These are phyloP conservation scores for Myoxocephalus aenaeus DNA, from an alignment of 2,797 vertebrate species.

Conservation along the genomic window DNA sequence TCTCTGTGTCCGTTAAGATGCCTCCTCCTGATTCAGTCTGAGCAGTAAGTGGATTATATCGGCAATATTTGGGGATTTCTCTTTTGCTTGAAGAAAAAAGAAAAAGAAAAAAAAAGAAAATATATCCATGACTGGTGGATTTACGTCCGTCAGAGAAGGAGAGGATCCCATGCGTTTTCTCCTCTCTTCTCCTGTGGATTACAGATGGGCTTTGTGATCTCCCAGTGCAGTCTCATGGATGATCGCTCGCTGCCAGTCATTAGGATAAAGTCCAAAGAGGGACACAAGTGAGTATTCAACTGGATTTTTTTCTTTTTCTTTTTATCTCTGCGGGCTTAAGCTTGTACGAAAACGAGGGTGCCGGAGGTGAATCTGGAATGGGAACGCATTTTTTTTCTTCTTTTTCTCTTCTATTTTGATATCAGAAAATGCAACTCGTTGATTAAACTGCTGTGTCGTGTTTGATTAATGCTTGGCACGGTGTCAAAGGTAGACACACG, in stretches of 20 bases:
- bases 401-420: constrained; percentile 28
- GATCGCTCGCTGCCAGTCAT: constrained; percentile 68
- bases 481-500: constrained; percentile 31
- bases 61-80: constrained; percentile 74
- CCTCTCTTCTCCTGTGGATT: constrained; percentile 77
- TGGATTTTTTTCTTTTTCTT: constrained; percentile 34
- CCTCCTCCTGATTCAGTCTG: constrained; percentile 60
- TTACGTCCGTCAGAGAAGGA: constrained; percentile 66
- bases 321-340: constrained; percentile 62
- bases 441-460: constrained; percentile 50
- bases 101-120: constrained; percentile 27
- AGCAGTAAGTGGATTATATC: constrained; percentile 80
- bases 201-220: constrained; percentile 79
- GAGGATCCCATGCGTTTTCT: constrained; percentile 57
- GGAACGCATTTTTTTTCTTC: constrained; percentile 45
- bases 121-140: constrained; percentile 70
- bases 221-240: constrained; percentile 71
- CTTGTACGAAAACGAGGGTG: constrained; percentile 46
- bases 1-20: constrained; percentile 56
- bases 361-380: constrained; percentile 42
- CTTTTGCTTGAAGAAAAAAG: constrained; percentile 60
- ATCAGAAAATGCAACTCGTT: constrained; percentile 35
- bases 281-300: constrained; percentile 80
- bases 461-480: constrained; percentile 41
- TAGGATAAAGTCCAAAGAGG: constrained; percentile 78